These are phyloP conservation scores for Saguinus imperator DNA, from an alignment of 2,113 vertebrate species.

Conservation along the genomic window DNA sequence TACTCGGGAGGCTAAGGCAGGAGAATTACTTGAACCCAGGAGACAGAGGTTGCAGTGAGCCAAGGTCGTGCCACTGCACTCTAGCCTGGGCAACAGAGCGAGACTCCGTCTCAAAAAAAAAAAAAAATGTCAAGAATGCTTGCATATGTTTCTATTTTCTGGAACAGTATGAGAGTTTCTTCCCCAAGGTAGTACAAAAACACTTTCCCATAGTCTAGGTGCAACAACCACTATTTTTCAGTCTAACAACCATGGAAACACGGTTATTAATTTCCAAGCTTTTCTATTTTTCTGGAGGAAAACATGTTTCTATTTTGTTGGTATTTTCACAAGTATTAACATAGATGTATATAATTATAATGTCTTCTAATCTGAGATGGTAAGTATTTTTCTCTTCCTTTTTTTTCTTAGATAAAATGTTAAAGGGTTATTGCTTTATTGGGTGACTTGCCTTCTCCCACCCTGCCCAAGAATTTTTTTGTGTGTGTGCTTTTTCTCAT, in stretches of 20 bases:
- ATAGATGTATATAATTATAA: background rate
- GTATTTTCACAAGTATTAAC: background rate
- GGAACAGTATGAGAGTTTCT: background rate
- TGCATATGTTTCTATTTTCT: background rate
- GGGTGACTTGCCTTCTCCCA: background rate
- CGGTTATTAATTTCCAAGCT: background rate
- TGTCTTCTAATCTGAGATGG: background rate
- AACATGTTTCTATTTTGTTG: background rate
- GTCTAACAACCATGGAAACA: background rate
- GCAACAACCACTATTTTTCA: background rate
- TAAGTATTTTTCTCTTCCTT: background rate
- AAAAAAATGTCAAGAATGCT: background rate
- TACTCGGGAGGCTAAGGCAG: too few relatives aligned
- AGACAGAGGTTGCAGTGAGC: too few relatives aligned
- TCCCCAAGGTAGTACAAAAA: background rate
- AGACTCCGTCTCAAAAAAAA: too few relatives aligned
- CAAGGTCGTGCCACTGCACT: too few relatives aligned
- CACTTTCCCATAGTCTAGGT: background rate
- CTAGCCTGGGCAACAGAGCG: too few relatives aligned
- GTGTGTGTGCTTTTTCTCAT: background rate
- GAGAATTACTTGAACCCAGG: too few relatives aligned
- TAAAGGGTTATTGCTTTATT: background rate
- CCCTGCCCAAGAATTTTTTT: background rate
- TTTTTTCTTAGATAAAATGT: background rate
- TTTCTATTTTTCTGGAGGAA: slow-evolving; percentile 6